A percentile compares a stretch with the other conserved stretches of the same genome.
These are phyloP conservation scores for Spheniscus mendiculus DNA, from an alignment of 2,113 vertebrate species.

Conservation along the genomic window DNA sequence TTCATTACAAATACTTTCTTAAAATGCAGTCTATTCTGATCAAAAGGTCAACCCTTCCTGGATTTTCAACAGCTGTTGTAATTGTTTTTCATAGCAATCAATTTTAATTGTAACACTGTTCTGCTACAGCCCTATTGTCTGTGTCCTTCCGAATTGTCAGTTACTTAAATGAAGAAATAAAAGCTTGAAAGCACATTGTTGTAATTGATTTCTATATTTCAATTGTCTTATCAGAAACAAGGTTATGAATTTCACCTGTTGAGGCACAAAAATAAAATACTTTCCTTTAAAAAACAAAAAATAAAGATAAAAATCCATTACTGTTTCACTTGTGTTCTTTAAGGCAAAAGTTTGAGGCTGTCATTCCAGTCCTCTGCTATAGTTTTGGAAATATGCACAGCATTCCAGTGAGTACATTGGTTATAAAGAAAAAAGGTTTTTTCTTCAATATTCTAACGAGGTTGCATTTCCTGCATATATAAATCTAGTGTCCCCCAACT, in stretches of 20 bases:
- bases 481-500: neutral
- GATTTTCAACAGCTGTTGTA: slow-evolving; percentile 62
- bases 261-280: slow-evolving; percentile 67
- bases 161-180: slow-evolving; percentile 73
- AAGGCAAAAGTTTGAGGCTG: neutral
- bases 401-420: neutral
- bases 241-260: slow-evolving; percentile 70
- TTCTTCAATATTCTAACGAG: neutral
- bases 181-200: slow-evolving; percentile 69
- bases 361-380: neutral
- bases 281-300: slow-evolving; percentile 58
- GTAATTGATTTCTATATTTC: slow-evolving; percentile 76
- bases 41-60: slow-evolving; percentile 37
- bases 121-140: slow-evolving; percentile 75
- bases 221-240: slow-evolving; percentile 73
- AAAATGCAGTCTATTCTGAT: slow-evolving; percentile 47
- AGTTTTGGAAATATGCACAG: neutral
- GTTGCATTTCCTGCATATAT: neutral
- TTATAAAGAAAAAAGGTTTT: neutral
- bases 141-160: slow-evolving; percentile 73
- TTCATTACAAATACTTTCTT: slow-evolving; percentile 47
- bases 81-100: slow-evolving; percentile 64
- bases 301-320: neutral
- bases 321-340: neutral
- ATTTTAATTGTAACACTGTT: slow-evolving; percentile 74